These are phyloP conservation scores for Cheilosia variabilis DNA, from an alignment of 2,888 invertebrate genomes.

Conservation along the genomic window DNA sequence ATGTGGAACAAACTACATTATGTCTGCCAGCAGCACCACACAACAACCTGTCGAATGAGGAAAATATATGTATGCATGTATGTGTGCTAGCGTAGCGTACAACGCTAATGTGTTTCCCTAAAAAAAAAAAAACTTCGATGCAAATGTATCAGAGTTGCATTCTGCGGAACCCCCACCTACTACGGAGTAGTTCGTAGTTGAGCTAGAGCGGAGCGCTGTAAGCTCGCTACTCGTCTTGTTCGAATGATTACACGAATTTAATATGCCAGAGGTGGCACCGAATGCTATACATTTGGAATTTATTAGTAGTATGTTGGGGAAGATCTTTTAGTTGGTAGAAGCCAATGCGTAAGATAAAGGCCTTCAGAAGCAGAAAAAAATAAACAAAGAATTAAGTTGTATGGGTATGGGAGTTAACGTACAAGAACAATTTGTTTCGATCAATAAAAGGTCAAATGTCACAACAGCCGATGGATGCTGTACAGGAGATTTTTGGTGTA, in stretches of 20 bases:
- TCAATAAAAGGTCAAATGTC: too few species aligned
- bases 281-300: conserved; percentile 66
- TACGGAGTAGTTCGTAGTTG: neutral
- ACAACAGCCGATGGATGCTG: too few species aligned
- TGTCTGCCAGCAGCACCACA: conserved; percentile 29
- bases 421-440: too few species aligned
- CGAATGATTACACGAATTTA: conserved; percentile 68
- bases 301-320: conserved; percentile 54
- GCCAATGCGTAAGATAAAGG: neutral
- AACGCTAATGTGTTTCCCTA: conserved; percentile 55
- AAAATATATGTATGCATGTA: conserved; percentile 27
- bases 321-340: neutral
- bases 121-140: conserved; percentile 64
- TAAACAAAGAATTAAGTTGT: neutral
- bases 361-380: neutral
- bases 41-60: conserved; percentile 74
- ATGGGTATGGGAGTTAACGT: too few species aligned
- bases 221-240: conserved; percentile 62
- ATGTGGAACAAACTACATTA: conserved; percentile 65
- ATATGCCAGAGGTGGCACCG: conserved; percentile 58
- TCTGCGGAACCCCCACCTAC: conserved; percentile 68
- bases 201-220: neutral
- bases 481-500: too few species aligned
- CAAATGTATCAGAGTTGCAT: conserved; percentile 70
- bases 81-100: conserved; percentile 7